These are phyloP conservation scores for Agelaius phoeniceus DNA, from an alignment of 2,113 vertebrate species.

Conservation along the genomic window DNA sequence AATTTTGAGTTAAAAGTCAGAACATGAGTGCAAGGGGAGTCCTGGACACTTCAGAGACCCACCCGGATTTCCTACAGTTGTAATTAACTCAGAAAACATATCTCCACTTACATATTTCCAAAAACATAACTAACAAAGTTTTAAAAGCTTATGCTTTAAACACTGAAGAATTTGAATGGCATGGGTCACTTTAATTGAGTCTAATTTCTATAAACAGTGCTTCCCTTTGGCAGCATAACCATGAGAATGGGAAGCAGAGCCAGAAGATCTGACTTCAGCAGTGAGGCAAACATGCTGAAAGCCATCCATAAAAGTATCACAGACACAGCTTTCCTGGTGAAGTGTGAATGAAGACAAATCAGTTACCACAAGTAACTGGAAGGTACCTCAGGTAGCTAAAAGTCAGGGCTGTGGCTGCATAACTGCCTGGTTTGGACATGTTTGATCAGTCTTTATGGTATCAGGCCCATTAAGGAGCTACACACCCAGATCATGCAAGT, in stretches of 20 bases:
- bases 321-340: not conserved
- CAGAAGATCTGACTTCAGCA: not conserved
- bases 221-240: accelerated
- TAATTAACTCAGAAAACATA: not conserved
- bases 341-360: not conserved
- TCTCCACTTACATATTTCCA: not conserved
- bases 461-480: not conserved
- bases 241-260: not conserved
- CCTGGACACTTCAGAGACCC: not conserved
- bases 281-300: not conserved
- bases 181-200: not conserved
- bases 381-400: not conserved
- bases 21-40: not conserved
- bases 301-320: not conserved
- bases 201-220: not conserved
- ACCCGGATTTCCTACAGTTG: not conserved
- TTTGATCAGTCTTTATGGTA: not conserved
- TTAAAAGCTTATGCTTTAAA: not conserved
- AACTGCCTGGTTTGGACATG: not conserved
- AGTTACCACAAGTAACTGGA: not conserved
- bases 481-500: accelerated
- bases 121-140: not conserved
- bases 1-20: not conserved
- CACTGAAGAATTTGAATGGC: not conserved
- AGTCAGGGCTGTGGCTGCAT: not conserved